Base-by-base conservation (phyloP, 2,888 invertebrate species). In the Acrobasis repandana region DNA sequence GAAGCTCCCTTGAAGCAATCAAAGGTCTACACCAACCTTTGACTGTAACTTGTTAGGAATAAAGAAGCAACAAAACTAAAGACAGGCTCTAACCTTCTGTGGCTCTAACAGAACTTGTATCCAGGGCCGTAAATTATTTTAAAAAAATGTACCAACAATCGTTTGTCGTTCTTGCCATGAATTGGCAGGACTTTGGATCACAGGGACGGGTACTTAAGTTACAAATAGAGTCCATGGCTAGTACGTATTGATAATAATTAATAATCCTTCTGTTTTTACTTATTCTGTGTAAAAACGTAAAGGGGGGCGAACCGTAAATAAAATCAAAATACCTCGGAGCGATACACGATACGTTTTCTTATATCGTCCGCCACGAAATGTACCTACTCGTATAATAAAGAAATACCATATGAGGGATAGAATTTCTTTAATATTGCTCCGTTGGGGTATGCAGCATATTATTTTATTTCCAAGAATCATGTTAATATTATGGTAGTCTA, bases 261-360 rank as follows among this genome's bases (percentile, higher is more conserved):
- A 11, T 38, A 11, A 14, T n/a, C 2, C n/a, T 54, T 54, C 54
- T 54, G 38, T 38, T 0, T 5, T 36, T 18, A 16, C 10, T 18
- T 38, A 8, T 54, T 18, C 54, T 54, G 15, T 18, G 38, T 18
- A 14, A 14, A 54, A 58, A 60, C 51, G 65, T 63, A 64, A 63
- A 61, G 62, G 59, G 59, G 61, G 63, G 64, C 65, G 65, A 64
- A 65, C 64, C 65, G 61, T 65, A 65, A 65, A 67, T 63, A 65
- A 67, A 61, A 65, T 64, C 63, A 62, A 65, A 62, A 67, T 64
- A 64, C 56, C 62, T 60, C 38, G 52, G 49, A 56, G 59, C 56
- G 61, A 65, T 61, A 67, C 56, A 52, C 47, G 34, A 57, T 57
- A 57, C 57, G 57, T 57, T 57, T 57, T 57, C 48, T 57, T 57